Conservation (phyloP, 2,797 vertebrate species). For the Dendrocincla fuliginosa region DNA sequence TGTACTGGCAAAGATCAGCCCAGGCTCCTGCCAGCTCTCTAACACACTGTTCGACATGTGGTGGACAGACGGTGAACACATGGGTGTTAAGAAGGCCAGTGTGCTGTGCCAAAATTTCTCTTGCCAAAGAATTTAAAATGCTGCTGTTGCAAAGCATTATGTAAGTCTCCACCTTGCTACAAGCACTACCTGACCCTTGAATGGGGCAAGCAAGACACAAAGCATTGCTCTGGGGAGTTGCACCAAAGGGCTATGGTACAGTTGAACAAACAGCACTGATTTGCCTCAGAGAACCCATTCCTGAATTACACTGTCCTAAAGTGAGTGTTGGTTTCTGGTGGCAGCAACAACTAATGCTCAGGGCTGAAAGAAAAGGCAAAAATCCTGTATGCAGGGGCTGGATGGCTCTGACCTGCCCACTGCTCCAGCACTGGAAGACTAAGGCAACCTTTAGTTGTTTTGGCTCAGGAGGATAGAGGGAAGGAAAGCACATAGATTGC, state of each 20-base stretch:
- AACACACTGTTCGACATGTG: neutral
- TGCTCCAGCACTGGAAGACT: neutral
- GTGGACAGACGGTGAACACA: slow-evolving; percentile 28
- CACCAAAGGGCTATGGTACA: neutral
- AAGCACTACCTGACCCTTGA: neutral
- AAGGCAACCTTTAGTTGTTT: neutral
- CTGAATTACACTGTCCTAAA: neutral
- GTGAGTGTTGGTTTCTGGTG: neutral
- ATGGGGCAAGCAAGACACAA: neutral
- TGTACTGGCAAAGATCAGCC: neutral
- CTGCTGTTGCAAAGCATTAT: neutral
- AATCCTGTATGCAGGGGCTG: neutral
- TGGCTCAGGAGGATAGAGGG: neutral
- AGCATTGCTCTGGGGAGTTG: neutral
- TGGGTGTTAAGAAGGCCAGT: neutral
- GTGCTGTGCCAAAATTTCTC: neutral
- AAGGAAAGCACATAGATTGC: neutral
- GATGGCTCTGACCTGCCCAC: neutral
- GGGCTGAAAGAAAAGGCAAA: neutral
- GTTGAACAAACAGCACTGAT: neutral
- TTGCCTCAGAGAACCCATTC: neutral
- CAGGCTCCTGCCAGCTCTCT: neutral
- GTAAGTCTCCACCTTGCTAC: neutral
- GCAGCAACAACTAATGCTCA: neutral
- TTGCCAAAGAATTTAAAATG: neutral